phyloP scores from a whole-genome alignment of 2,888 invertebrate species.

The Bhutanitis thaidina region DNA sequence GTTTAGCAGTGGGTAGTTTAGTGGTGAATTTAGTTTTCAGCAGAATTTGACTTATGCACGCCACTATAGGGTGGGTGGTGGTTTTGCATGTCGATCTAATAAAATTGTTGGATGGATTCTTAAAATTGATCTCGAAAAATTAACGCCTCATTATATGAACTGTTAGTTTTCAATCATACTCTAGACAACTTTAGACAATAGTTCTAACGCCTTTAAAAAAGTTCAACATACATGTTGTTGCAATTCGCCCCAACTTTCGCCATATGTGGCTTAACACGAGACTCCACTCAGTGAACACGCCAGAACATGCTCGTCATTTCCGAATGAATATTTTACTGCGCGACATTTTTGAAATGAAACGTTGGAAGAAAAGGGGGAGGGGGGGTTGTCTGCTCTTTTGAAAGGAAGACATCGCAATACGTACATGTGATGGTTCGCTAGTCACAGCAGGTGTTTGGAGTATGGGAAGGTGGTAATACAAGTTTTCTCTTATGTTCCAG shows the following conservation, averaged over 20 bases:
- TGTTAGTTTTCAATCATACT: not conserved
- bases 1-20: too few species aligned
- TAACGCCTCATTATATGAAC: too few species aligned
- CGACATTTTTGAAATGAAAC: slow-evolving; percentile 10
- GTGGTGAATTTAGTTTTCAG: too few species aligned
- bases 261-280: slow-evolving; percentile 6
- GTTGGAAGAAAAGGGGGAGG: slow-evolving; percentile 12
- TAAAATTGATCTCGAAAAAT: too few species aligned
- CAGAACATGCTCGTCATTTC: not conserved
- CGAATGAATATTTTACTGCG: slow-evolving; percentile 17
- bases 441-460: slow-evolving; percentile 9
- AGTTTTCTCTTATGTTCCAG: not conserved
- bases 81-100: too few species aligned
- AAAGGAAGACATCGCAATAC: slow-evolving; percentile 1
- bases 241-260: slow-evolving; percentile 1
- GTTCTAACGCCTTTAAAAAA: not conserved
- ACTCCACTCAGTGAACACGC: slow-evolving; percentile 12
- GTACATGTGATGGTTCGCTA: not conserved
- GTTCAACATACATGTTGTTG: not conserved
- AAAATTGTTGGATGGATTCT: too few species aligned
- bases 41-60: too few species aligned
- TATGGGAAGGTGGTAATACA: not conserved
- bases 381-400: not conserved
- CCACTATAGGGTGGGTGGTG: too few species aligned
- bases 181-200: not conserved